Conservation (phyloP, 2,888 invertebrate genomes). For the Sinelater perroti region DNA sequence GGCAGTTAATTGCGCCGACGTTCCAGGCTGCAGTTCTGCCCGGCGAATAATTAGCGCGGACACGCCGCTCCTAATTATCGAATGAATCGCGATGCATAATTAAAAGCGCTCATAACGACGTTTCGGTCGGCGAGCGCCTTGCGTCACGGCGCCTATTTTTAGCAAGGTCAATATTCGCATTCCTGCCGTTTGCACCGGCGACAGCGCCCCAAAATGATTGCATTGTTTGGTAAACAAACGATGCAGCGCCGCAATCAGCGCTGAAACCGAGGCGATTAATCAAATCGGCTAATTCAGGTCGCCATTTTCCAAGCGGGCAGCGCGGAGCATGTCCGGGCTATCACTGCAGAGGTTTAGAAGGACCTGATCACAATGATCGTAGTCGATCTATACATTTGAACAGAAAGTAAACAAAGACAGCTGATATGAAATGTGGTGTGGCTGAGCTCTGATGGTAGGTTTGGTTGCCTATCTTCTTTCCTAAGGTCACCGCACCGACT, state of each 20-base stretch:
- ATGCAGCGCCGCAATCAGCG: neutral
- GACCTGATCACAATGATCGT: no score
- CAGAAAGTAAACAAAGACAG: no score
- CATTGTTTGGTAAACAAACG: slow-evolving; percentile 5
- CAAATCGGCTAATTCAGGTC: no score
- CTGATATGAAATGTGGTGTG: no score
- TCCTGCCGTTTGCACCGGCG: slow-evolving; percentile 18
- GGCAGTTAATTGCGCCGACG: no score
- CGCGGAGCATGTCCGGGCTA: no score
- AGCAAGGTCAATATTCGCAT: slow-evolving; percentile 31
- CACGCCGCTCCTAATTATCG: slow-evolving; percentile 6
- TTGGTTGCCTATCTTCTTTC: no score
- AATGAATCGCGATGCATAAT: slow-evolving; percentile 9
- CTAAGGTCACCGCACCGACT: no score
- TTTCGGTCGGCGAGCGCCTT: slow-evolving; percentile 1
- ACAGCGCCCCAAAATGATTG: neutral
- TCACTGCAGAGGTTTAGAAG: no score
- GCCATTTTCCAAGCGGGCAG: no score
- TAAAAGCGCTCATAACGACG: neutral
- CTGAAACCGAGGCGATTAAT: slow-evolving; percentile 1
- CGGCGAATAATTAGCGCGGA: slow-evolving; percentile 6
- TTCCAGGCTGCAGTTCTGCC: neutral
- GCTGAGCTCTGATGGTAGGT: no score
- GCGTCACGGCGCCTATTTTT: slow-evolving; percentile 23
- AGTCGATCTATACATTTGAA: no score